Base-by-base conservation (phyloP, 2,888 invertebrate genomes). In the Eumacrocentrus americanus region DNA sequence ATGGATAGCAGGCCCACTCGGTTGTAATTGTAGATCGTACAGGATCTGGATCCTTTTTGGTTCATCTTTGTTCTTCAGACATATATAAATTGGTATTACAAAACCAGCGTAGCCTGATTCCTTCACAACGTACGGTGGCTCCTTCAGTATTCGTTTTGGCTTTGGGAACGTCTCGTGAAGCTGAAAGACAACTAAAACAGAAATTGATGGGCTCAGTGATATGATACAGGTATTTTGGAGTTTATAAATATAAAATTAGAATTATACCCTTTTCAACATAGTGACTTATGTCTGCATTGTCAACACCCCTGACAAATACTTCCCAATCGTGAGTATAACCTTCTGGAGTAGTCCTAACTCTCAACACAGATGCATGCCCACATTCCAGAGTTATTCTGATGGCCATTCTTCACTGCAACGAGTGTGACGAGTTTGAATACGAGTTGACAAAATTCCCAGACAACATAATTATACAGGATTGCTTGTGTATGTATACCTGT, bases 251-350 rank as follows among this genome's bases (percentile, higher is more conserved):
- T n/a, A n/a, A n/a, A n/a, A n/a, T n/a, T n/a, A n/a, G n/a, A n/a
- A n/a, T n/a, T n/a, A 16, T 71, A 79, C 78, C 78, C 86, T 93
- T 95, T 63, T 97, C 96, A 58, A 97, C 89, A 84, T 93, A 98
- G 78, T 91, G 88, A 74, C 92, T 89, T 72, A 98, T 93, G 76
- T 92, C 91, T 67, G 91, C 89, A 70, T 91, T 90, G 76, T 95
- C 94, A 68, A 89, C 88, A 56, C 96, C 96, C 75, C 92, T 87
- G 18, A 98, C 94, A 83, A 91, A 97, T 55, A 98, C 90, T 81
- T 94, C 93, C 98, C 98, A 98, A 81, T 98, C 97, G 83, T 98
- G 98, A 70, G 97, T 98, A 80, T 93, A 96, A 47, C 95, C 96
- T 79, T 95, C 93, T 18, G 89, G 87, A 11, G 95, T 94, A 72